These are phyloP conservation scores for Pituophis catenifer DNA, from an alignment of 2,113 vertebrate genomes.

Conservation along the genomic window DNA sequence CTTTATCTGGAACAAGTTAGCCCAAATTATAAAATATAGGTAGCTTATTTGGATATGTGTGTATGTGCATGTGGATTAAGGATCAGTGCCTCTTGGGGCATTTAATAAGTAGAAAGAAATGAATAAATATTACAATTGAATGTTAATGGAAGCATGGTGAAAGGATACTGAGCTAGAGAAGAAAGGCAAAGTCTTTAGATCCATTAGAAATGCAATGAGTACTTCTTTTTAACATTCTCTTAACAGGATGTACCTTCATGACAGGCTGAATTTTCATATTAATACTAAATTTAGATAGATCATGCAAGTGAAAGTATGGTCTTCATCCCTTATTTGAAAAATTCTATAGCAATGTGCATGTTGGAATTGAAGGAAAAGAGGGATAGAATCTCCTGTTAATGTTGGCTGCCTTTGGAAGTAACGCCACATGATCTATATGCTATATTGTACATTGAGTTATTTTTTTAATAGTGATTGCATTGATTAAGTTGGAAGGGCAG, in stretches of 20 bases:
- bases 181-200: not conserved
- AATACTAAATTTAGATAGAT: conserved; percentile 16
- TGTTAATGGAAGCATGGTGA: too few species aligned
- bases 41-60: not conserved
- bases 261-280: not conserved
- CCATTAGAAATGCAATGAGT: conserved; percentile 11
- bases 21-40: conserved; percentile 8
- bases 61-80: not conserved
- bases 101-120: not conserved
- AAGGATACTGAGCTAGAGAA: conserved; percentile 16
- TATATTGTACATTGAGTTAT: not conserved
- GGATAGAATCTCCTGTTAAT: not conserved
- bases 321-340: not conserved
- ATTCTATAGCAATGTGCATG: not conserved
- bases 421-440: not conserved
- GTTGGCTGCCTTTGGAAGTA: conserved; percentile 24
- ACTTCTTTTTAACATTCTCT: conserved; percentile 59
- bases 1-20: conserved; percentile 29
- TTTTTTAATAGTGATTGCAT: conserved; percentile 9
- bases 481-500: conserved; percentile 56
- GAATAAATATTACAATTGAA: not conserved
- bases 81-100: not conserved
- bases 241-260: not conserved
- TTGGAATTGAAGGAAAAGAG: not conserved
- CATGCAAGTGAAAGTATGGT: not conserved